Base-by-base conservation (phyloP, 2,797 vertebrate genomes). In the Intellagama lesueurii region DNA sequence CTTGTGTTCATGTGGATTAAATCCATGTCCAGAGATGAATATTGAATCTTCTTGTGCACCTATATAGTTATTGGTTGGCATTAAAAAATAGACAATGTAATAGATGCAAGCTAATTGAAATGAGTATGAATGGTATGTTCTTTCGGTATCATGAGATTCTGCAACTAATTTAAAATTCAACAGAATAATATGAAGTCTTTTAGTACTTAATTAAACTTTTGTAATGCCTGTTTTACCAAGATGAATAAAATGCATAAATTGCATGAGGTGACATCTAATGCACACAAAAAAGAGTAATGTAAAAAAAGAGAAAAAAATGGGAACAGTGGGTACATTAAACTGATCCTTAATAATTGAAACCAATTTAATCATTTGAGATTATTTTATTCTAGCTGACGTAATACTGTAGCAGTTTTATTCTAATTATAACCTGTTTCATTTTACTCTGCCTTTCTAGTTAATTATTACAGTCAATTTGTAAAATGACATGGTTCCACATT, bases 391-490 rank as follows among this genome's bases (percentile, higher is more conserved):
- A 96, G 90, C 96, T 97, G 97, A 98, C 96, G 97, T 97, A 97
- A 97, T 96, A 96, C 96, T 96, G 96, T 97, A 98, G 97, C 96
- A 97, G 97, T 97, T 98, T 97, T 97, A 97, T 98, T 97, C 97
- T 97, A 98, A 98, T 97, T 98, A 97, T 97, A 97, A 97, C 97
- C 96, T 97, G 96, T 97, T 97, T 98, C 96, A 98, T 98, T 97
- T 97, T 97, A 96, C 96, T 97, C 97, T 98, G 97, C 96, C 97
- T 97, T 97, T 97, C 95, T 96, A 97, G 96, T 97, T 98, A 98
- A 98, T 98, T 98, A 98, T 97, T 98, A 97, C 97, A 98, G 97
- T 98, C 97, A 97, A 97, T 98, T 98, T 97, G 96, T 98, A 98
- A 98, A 97, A 98, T 98, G 97, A 97, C 97, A 97, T 97, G 97